These are phyloP conservation scores for Huso huso DNA, from an alignment of 2,797 vertebrate species.

Conservation along the genomic window DNA sequence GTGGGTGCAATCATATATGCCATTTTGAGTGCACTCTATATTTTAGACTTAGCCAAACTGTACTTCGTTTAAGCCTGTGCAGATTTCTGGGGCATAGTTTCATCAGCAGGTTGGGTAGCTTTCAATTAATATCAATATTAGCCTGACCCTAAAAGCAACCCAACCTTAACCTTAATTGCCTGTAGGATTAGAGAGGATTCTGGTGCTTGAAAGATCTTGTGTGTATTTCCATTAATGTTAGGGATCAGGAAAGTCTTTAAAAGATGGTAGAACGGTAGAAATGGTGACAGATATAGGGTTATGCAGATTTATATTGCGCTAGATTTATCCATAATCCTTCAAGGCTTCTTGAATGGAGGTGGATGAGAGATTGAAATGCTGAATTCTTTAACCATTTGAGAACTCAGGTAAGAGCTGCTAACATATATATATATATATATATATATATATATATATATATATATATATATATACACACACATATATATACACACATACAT, in stretches of 20 bases:
- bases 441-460: too few relatives aligned
- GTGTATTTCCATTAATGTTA: slow-evolving; percentile 58
- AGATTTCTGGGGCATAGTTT: background rate
- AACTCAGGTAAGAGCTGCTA: too few relatives aligned
- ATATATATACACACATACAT: too few relatives aligned
- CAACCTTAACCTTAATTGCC: slow-evolving; percentile 55
- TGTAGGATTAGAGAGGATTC: slow-evolving; percentile 66
- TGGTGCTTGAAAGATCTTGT: slow-evolving; percentile 46
- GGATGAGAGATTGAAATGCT: background rate
- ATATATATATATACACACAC: too few relatives aligned
- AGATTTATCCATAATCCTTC: slow-evolving; percentile 6
- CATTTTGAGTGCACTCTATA: too few relatives aligned
- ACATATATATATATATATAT: too few relatives aligned
- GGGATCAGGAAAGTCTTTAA: slow-evolving; percentile 43
- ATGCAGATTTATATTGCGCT: too few relatives aligned
- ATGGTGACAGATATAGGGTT: slow-evolving; percentile 23
- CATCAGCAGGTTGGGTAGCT: background rate
- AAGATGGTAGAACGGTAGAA: slow-evolving; percentile 36
- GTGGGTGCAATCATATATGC: too few relatives aligned
- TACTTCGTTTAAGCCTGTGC: background rate
- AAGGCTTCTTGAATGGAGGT: background rate
- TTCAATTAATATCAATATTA: slow-evolving; percentile 52
- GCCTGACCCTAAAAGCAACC: slow-evolving; percentile 58
- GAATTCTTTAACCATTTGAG: too few relatives aligned
- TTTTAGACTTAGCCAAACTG: too few relatives aligned